Conservation (phyloP, 2,113 vertebrate species). For the Ophthalmolycus amberensis region DNA sequence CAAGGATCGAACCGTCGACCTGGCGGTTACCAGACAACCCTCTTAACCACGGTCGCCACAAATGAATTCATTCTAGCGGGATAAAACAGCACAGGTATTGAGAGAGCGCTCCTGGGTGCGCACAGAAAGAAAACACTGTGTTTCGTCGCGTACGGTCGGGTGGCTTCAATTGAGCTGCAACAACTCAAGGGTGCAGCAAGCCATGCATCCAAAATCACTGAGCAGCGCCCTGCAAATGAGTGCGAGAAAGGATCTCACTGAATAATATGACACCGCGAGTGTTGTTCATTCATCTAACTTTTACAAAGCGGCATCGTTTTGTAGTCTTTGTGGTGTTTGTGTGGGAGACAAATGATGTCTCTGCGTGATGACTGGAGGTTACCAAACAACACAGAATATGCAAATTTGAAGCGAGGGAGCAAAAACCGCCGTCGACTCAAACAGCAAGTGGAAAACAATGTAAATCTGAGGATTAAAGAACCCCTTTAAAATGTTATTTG, state of each 20-base stretch:
- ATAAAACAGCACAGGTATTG: constrained; percentile 26
- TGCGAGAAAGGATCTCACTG: not conserved
- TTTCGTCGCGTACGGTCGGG: constrained; percentile 16
- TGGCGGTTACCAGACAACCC: too few relatives aligned
- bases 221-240: not conserved
- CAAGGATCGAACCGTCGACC: too few relatives aligned
- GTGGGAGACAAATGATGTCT: not conserved
- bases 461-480: not conserved
- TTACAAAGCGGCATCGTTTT: not conserved
- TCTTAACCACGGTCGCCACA: too few relatives aligned
- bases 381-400: not conserved
- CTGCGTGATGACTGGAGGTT: not conserved
- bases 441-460: not conserved
- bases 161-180: constrained; percentile 42
- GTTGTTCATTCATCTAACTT: constrained; percentile 3
- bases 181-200: constrained; percentile 7
- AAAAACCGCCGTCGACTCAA: not conserved
- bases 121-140: not conserved
- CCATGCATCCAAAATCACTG: constrained; percentile 16
- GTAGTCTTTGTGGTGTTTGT: not conserved
- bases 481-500: not conserved
- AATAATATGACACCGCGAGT: not conserved
- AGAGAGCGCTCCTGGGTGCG: constrained; percentile 20
- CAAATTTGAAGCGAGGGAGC: not conserved
- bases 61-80: not conserved